phyloP scores from a whole-genome alignment of 2,888 invertebrate species.

The Cremastinae sp. region DNA sequence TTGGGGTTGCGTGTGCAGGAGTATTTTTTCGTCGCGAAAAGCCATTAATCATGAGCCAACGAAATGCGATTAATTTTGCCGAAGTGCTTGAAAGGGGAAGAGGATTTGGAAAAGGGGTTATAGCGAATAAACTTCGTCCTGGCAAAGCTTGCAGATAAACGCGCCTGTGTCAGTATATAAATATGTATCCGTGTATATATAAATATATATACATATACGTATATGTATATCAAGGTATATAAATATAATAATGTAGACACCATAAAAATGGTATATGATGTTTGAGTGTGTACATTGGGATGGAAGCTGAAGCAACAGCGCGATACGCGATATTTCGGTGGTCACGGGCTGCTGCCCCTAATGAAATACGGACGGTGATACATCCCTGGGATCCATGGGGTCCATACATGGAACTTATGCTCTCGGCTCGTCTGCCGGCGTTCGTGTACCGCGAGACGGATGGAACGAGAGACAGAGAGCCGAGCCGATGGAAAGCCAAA shows the following conservation, averaged over 20 bases:
- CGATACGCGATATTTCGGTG: slow-evolving; percentile 61
- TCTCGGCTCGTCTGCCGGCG: slow-evolving; percentile 50
- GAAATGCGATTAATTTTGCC: slow-evolving; percentile 44
- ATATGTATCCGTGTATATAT: not conserved
- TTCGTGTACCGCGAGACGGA: slow-evolving; percentile 38
- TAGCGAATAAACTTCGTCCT: slow-evolving; percentile 15
- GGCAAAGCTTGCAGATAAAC: slow-evolving; percentile 21
- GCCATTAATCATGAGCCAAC: slow-evolving; percentile 43
- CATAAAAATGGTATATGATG: too few species aligned
- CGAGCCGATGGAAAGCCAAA: slow-evolving; percentile 57
- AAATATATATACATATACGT: not conserved
- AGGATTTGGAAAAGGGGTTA: slow-evolving; percentile 33
- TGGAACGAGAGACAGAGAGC: slow-evolving; percentile 46
- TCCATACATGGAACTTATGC: slow-evolving; percentile 50
- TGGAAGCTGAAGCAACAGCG: slow-evolving; percentile 60
- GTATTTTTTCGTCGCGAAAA: slow-evolving; percentile 15
- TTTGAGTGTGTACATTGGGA: not conserved
- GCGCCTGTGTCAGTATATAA: not conserved
- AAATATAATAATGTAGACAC: not conserved
- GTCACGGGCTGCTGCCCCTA: slow-evolving; percentile 66
- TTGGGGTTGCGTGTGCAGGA: not conserved
- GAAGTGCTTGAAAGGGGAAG: slow-evolving; percentile 26
- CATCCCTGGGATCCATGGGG: slow-evolving; percentile 64
- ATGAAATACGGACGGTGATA: slow-evolving; percentile 65
- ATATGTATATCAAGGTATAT: not conserved